Evolutionary conservation across 1,140 invertebrate species (phyloP).

Genomic region (Drosophila persimilis): DNA sequence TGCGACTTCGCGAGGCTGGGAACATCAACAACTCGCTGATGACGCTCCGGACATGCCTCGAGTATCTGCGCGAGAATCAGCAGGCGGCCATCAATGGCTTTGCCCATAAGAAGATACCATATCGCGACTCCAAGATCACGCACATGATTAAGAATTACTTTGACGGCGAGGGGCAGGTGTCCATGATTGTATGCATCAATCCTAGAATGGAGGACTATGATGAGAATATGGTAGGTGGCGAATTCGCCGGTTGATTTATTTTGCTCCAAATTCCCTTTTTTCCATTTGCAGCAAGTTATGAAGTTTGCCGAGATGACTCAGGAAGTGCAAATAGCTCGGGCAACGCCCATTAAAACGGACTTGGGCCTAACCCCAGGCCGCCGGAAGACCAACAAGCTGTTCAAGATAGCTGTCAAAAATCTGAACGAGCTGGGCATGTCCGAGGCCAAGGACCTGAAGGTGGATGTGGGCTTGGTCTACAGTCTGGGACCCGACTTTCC

Average conservation of each 20-base stretch:
- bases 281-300: conserved; percentile 92
- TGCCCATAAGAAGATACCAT: conserved; percentile 87
- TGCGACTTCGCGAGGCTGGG: conserved; percentile 95
- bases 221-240: conserved; percentile 90
- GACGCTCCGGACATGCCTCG: conserved; percentile 96
- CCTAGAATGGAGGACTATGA: conserved; percentile 96
- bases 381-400: conserved; percentile 90
- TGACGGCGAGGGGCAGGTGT: conserved; percentile 97
- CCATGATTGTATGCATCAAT: conserved; percentile 99
- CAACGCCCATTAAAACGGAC: conserved; percentile 85
- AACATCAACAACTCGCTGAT: conserved; percentile 96
- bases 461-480: conserved; percentile 88
- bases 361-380: conserved; percentile 89
- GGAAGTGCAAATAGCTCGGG: conserved; percentile 93
- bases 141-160: conserved; percentile 99
- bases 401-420: conserved; percentile 85
- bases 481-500: conserved; percentile 88
- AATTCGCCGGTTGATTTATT: conserved; percentile 11
- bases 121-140: conserved; percentile 97
- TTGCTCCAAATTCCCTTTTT: neutral
- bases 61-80: conserved; percentile 96
- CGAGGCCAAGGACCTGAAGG: conserved; percentile 85
- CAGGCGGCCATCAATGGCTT: conserved; percentile 81
- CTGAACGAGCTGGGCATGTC: conserved; percentile 84
- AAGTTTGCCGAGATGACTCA: conserved; percentile 97